Percentiles rank a stretch among this genome's conserved stretches.
phyloP scores from a whole-genome alignment of 2,797 vertebrate genomes.

The Phataginus tetradactyla region DNA sequence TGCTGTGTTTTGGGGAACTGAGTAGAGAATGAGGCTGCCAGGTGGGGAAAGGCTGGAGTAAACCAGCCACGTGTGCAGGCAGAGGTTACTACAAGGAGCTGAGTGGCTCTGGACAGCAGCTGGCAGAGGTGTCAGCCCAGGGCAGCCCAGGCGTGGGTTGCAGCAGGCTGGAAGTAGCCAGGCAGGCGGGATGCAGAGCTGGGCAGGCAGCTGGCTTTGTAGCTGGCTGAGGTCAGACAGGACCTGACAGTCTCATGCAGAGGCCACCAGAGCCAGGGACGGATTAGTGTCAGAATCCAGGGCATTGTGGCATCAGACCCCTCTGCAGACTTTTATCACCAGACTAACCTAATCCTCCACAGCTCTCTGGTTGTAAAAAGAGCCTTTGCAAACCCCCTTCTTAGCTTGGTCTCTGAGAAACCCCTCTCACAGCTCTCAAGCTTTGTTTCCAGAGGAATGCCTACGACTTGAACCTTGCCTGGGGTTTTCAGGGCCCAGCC shows the following conservation, averaged over 20 bases:
- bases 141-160: background rate
- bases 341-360: background rate
- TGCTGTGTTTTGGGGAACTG: background rate
- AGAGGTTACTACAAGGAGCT: background rate
- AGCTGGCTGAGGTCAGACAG: background rate
- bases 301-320: background rate
- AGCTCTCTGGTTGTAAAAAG: background rate
- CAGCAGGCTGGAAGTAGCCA: background rate
- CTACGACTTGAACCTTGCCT: background rate
- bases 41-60: background rate
- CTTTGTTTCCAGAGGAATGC: background rate
- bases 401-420: background rate
- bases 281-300: background rate
- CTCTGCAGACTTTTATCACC: background rate
- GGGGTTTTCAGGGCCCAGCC: background rate
- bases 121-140: background rate
- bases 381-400: background rate
- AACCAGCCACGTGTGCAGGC: background rate
- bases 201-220: background rate
- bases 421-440: background rate
- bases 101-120: background rate
- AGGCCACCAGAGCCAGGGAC: background rate
- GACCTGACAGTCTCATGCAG: background rate
- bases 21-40: background rate
- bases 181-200: background rate